Conservation (phyloP, 2,113 vertebrate species). For the Scalopus aquaticus region DNA sequence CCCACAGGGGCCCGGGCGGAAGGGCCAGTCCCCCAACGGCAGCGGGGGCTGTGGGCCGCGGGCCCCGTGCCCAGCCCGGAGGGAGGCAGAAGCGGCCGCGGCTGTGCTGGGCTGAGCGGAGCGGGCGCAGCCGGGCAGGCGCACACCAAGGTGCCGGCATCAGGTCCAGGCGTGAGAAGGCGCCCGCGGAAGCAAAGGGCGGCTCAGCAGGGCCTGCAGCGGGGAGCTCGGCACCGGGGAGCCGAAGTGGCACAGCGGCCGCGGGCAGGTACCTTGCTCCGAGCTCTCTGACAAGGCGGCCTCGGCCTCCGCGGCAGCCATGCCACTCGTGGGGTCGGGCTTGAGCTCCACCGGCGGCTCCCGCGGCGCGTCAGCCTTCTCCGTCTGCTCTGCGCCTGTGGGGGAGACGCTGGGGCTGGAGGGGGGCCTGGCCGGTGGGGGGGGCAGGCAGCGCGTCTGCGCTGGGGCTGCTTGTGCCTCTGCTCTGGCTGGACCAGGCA, state of each 20-base stretch:
- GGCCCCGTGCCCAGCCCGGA: not conserved
- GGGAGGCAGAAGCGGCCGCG: not conserved
- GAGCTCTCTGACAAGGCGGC: not conserved
- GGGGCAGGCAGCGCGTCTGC: not conserved
- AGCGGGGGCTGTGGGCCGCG: no score
- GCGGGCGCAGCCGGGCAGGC: no score
- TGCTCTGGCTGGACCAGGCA: not conserved
- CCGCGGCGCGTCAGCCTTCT: not conserved
- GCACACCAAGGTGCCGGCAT: no score
- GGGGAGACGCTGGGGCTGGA: not conserved
- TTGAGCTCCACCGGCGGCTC: not conserved
- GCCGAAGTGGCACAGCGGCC: not conserved
- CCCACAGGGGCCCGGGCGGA: not conserved
- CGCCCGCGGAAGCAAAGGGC: not conserved
- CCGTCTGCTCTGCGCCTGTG: slow-evolving; percentile 59
- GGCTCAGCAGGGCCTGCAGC: not conserved
- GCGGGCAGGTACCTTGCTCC: slow-evolving; percentile 58
- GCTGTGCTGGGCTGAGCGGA: not conserved
- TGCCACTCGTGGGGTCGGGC: slow-evolving; percentile 44
- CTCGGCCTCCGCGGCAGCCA: slow-evolving; percentile 44
- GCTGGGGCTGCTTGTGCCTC: not conserved
- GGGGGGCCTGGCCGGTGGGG: not conserved
- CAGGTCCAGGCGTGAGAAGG: no score
- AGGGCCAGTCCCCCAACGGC: not conserved
- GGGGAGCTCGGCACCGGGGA: not conserved